A percentile compares a stretch with the other conserved stretches of the same genome.
phyloP scores from a whole-genome alignment of 2,113 vertebrate species.

The Ornithorhynchus anatinus region DNA sequence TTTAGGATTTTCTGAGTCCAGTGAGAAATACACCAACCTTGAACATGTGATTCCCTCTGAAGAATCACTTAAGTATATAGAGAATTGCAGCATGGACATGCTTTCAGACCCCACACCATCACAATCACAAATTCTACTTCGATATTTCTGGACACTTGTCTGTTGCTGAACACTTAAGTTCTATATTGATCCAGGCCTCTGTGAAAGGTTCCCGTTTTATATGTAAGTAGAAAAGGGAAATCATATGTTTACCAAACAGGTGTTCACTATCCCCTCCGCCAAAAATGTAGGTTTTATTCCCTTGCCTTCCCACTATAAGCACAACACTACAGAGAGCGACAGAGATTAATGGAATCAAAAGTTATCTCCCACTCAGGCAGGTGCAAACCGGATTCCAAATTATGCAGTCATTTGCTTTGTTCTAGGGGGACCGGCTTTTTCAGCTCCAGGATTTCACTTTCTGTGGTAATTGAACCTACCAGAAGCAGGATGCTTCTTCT shows the following conservation, averaged over 20 bases:
- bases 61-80: no score
- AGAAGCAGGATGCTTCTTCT: constrained; percentile 11
- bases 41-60: no score
- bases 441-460: constrained; percentile 4
- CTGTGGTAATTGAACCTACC: constrained; percentile 6
- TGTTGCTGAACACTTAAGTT: no score
- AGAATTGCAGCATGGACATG: no score
- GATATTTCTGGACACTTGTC: no score
- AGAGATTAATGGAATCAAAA: constrained; percentile 17
- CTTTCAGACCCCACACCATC: no score
- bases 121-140: no score
- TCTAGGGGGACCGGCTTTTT: constrained; percentile 10
- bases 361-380: constrained; percentile 6
- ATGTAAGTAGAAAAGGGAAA: background rate
- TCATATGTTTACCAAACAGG: constrained; percentile 9
- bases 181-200: background rate
- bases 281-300: background rate
- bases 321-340: constrained; percentile 2
- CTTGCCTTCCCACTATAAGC: background rate
- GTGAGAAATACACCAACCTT: no score
- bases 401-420: constrained; percentile 15
- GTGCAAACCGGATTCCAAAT: constrained; percentile 34
- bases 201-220: background rate
- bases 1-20: no score
- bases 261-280: background rate